These are phyloP conservation scores for Leptodirus hochenwartii DNA, from an alignment of 2,888 invertebrate species.

Conservation along the genomic window DNA sequence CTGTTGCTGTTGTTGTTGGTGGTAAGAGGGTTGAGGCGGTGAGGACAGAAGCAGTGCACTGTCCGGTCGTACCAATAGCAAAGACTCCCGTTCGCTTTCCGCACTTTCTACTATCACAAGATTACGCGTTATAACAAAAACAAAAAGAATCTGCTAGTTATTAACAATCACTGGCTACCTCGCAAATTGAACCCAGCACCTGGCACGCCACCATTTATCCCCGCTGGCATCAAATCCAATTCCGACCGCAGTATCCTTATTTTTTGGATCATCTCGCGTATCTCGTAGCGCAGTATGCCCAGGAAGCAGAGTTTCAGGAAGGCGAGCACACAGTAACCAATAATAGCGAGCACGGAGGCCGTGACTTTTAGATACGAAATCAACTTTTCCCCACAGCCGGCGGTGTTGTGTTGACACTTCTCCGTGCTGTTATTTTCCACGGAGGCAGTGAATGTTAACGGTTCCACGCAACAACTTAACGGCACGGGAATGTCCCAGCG, in stretches of 20 bases:
- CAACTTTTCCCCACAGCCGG: conserved; percentile 55
- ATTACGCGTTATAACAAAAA: too few species aligned
- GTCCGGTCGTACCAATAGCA: conserved; percentile 34
- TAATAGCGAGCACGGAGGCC: conserved; percentile 54
- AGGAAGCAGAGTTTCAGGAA: conserved; percentile 80
- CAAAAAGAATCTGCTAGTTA: too few species aligned
- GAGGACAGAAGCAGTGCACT: conserved; percentile 18
- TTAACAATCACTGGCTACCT: too few species aligned
- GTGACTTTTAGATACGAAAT: conserved; percentile 58
- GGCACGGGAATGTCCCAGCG: conserved; percentile 22
- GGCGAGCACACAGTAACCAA: conserved; percentile 72
- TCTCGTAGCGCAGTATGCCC: conserved; percentile 70
- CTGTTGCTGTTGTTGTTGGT: conserved; percentile 35
- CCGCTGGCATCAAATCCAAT: conserved; percentile 34
- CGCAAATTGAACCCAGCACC: too few species aligned
- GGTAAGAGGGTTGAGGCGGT: conserved; percentile 12
- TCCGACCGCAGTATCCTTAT: conserved; percentile 62
- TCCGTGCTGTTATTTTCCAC: conserved; percentile 14
- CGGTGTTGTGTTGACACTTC: too few species aligned
- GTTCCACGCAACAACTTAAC: conserved; percentile 21
- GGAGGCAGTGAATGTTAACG: too few species aligned
- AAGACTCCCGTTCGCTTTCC: conserved; percentile 39
- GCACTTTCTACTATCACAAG: conserved; percentile 27
- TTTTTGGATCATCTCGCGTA: conserved; percentile 82
- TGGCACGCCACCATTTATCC: conserved; percentile 39